Evolutionary conservation across 2,888 invertebrate species (phyloP).

Genomic region (Siphlonurus alternatus): DNA sequence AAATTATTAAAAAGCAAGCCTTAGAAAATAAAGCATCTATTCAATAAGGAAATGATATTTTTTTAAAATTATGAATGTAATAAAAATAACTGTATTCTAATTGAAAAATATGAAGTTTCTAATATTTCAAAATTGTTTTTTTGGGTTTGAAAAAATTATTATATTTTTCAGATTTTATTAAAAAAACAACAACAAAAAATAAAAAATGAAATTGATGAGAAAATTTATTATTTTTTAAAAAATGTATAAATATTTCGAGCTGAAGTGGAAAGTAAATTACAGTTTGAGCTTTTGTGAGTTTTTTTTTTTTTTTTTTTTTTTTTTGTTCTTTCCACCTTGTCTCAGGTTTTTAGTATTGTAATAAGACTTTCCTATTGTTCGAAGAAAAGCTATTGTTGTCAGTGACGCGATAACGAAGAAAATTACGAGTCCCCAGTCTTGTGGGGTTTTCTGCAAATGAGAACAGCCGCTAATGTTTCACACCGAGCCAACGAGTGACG

Average conservation of each 20-base stretch:
- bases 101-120: background rate
- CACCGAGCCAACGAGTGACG: background rate
- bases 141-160: too few relatives aligned
- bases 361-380: background rate
- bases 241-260: too few relatives aligned
- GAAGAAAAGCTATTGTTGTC: background rate
- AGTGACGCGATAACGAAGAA: background rate
- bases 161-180: too few relatives aligned
- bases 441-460: background rate
- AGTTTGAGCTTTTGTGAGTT: background rate
- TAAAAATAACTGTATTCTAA: background rate
- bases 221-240: too few relatives aligned
- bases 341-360: background rate
- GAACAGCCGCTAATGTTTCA: background rate
- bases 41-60: too few relatives aligned
- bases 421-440: background rate
- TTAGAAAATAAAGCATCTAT: background rate
- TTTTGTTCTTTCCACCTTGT: background rate
- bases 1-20: background rate
- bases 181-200: too few relatives aligned
- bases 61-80: too few relatives aligned
- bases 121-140: too few relatives aligned
- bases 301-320: background rate
- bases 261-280: too few relatives aligned
- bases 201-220: too few relatives aligned